Evolutionary conservation across 2,113 vertebrate genomes (phyloP).

Genomic region (Oncorhynchus clarkii): DNA sequence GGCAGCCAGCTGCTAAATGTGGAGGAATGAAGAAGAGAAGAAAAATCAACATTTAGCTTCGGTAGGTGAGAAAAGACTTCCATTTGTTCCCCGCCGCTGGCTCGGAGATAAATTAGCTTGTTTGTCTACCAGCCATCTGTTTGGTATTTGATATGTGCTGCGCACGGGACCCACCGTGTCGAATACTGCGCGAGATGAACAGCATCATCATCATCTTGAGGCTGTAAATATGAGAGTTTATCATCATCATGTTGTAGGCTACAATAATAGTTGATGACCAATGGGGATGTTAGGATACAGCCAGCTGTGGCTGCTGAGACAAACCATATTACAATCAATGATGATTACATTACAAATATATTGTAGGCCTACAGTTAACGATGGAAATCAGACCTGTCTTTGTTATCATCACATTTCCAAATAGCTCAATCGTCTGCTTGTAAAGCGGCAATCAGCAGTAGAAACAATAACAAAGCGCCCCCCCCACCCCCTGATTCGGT

Average conservation of each 20-base stretch:
- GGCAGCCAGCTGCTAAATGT: slow-evolving; percentile 87
- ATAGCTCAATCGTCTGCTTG: too few species aligned
- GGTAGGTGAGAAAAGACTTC: slow-evolving; percentile 90
- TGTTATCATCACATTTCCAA: too few species aligned
- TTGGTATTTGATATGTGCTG: slow-evolving; percentile 91
- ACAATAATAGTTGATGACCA: slow-evolving; percentile 87
- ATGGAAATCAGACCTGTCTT: not conserved
- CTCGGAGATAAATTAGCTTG: slow-evolving; percentile 85
- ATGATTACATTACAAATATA: not conserved
- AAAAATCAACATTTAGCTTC: slow-evolving; percentile 81
- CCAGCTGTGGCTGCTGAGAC: slow-evolving; percentile 73
- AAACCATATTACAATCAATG: not conserved
- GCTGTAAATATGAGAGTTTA: not conserved
- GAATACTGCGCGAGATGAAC: slow-evolving; percentile 64
- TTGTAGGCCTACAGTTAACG: not conserved
- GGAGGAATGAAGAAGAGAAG: slow-evolving; percentile 64
- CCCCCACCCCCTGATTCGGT: too few species aligned
- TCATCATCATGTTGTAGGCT: slow-evolving; percentile 58
- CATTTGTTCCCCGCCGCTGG: slow-evolving; percentile 83
- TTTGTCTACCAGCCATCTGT: slow-evolving; percentile 92
- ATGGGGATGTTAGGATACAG: slow-evolving; percentile 87
- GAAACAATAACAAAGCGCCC: too few species aligned
- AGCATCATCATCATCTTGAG: not conserved
- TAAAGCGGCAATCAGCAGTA: too few species aligned
- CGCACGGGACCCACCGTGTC: slow-evolving; percentile 27